Evolutionary conservation across 2,888 invertebrate genomes (phyloP), one percentile per base, ranked within the genome.

Genomic region (Diaperis boleti): DNA sequence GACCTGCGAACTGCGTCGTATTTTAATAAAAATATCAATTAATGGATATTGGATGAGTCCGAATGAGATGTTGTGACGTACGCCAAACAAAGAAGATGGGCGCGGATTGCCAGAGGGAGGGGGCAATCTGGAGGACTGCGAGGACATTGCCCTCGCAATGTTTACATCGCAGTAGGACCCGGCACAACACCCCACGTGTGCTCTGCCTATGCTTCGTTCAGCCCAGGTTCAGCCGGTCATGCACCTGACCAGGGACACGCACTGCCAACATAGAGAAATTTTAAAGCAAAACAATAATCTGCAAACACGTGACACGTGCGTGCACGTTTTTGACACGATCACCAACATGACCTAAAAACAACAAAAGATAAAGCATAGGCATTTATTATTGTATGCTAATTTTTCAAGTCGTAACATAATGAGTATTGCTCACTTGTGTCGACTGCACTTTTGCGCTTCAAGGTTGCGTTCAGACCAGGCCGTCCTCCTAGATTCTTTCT

Each of bases 81-180:
- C 15, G 33, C 18, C 33, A 20, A 4, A 64, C 64, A 64, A 59
- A 64, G 64, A 64, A 59, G 64, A 56, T 59, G 20, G 45, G 11
- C 15, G 44, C 37, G 60, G 47, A 50, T 17, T 31, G 54, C 39
- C 13, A 29, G 35, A 11, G 35, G 17, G 39, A n/a, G 47, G 54
- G 37, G 54, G 41, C 26, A 31, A 39, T 54, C 44, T 44, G 42
- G 45, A 35, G 22, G 47, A 44, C 20, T 41, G 37, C 44, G 67
- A 70, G 77, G 76, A 69, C 79, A 74, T 78, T 77, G 79, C 75
- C 74, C 79, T 72, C 75, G 68, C 74, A 76, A 76, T 79, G 78
- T 80, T 80, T 80, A 80, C 79, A 79, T 80, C 80, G 78, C 73
- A 75, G 73, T 72, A 74, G 76, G 77, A 76, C 69, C 39, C 72